Evolutionary conservation across 2,113 vertebrate species (phyloP).

Genomic region (Paratilapia polleni): DNA sequence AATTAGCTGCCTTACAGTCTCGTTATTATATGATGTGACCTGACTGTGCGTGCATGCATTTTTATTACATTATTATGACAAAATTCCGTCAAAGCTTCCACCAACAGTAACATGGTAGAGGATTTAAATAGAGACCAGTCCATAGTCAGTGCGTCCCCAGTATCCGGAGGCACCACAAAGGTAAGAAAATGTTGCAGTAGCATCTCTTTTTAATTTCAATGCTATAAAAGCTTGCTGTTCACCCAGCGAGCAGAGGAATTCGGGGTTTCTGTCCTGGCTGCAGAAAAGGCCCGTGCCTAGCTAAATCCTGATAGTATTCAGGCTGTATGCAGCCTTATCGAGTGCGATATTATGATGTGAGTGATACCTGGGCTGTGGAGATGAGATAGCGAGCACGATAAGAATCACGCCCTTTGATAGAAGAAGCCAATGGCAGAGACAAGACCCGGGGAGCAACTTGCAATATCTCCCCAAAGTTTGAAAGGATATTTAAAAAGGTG

Average conservation of each 20-base stretch:
- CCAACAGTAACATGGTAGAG: neutral
- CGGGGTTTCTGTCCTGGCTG: constrained; percentile 20
- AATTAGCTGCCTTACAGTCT: neutral
- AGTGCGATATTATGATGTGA: constrained; percentile 63
- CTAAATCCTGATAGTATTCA: constrained; percentile 43
- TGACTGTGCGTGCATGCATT: neutral
- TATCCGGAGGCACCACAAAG: neutral
- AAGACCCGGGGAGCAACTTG: constrained; percentile 52
- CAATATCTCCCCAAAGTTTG: constrained; percentile 69
- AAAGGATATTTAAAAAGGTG: constrained; percentile 60
- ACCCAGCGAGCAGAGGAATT: constrained; percentile 29
- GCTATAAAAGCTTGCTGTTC: neutral
- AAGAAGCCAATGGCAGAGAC: constrained; percentile 45
- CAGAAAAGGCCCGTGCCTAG: constrained; percentile 36
- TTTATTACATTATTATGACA: neutral
- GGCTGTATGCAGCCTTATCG: constrained; percentile 49
- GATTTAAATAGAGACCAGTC: neutral
- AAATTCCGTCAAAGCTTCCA: neutral
- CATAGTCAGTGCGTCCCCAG: neutral
- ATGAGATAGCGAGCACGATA: constrained; percentile 63
- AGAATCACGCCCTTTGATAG: constrained; percentile 56
- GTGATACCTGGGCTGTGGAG: constrained; percentile 57
- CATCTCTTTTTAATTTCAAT: neutral
- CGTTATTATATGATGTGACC: neutral
- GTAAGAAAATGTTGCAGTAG: neutral